Conservation (phyloP, 1,140 invertebrate genomes). For the Drosophila seguyi region DNA sequence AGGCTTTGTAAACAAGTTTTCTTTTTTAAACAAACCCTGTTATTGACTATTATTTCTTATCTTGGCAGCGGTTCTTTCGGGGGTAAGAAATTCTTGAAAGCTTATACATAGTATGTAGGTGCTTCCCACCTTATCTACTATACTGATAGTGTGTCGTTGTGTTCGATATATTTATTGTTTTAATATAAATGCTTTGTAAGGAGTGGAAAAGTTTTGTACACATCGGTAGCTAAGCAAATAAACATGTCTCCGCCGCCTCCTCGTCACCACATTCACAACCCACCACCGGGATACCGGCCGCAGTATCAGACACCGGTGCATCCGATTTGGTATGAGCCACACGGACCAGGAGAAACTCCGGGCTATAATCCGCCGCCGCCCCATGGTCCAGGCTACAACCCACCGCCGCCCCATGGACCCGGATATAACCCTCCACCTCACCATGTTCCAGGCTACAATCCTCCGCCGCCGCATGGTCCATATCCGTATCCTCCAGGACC, state of each 20-base stretch:
- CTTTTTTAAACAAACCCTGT: background rate
- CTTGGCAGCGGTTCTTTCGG: background rate
- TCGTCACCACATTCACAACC: conserved; percentile 22
- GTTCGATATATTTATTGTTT: conserved; percentile 1
- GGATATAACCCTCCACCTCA: background rate
- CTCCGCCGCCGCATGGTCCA: conserved; percentile 26
- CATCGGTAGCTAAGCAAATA: conserved; percentile 6
- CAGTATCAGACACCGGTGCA: conserved; percentile 28
- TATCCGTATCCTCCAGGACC: conserved; percentile 20
- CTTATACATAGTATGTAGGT: background rate
- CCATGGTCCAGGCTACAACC: conserved; percentile 17
- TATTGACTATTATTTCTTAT: conserved; percentile 1
- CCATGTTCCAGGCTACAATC: conserved; percentile 13
- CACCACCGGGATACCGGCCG: conserved; percentile 21
- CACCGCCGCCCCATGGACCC: conserved; percentile 12
- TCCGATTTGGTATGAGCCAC: conserved; percentile 27
- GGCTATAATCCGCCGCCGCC: conserved; percentile 17
- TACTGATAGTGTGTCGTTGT: background rate
- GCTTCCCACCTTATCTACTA: conserved; percentile 7
- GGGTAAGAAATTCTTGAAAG: conserved; percentile 4
- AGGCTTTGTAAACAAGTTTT: background rate
- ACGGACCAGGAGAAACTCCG: background rate
- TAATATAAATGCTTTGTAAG: conserved; percentile 13
- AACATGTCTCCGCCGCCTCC: conserved; percentile 23
- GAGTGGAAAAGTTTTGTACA: background rate